Base-by-base conservation (phyloP, 2,888 invertebrate genomes). In the Neuroscelio doddi region DNA sequence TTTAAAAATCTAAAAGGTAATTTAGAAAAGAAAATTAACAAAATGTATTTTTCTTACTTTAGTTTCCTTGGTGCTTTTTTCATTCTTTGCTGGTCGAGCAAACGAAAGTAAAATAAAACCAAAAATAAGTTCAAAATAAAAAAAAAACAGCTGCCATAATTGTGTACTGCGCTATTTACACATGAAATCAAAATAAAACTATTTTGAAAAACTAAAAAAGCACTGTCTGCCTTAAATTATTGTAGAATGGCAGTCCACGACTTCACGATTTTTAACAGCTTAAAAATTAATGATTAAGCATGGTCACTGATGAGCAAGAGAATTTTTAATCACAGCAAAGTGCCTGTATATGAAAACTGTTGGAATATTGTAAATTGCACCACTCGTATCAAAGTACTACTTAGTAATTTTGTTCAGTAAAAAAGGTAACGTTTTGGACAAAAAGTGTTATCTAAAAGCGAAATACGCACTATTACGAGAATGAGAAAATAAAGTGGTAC, bases 391-490 rank as follows among this genome's bases (percentile, higher is more conserved):
- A n/a, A n/a, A n/a, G n/a, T n/a, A n/a, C n/a, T n/a, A n/a, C n/a
- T n/a, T n/a, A n/a, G n/a, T n/a, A 21, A 21, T 5, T 3, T 21
- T 21, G 21, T 2, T 21, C 21, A 3, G 21, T 5, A 47, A 34
- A 39, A 10, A 38, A 12, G 14, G 34, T 14, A 34, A 15, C 27
- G 12, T 27, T 39, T 15, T 17, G 17, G 9, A 39, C 21, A 17
- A 39, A 36, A 2, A 14, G 14, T 10, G 3, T 3, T 9, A 9
- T 9, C 3, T 30, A 39, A 46, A 53, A 50, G 26, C 30, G 5
- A 27, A 32, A 12, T 32, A 32, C 32, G 32, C 3, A 17, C 34
- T 46, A 57, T 56, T 16, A 50, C 44, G 32, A 44, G 16, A 27
- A 34, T 34, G 44, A 39, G 46, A n/a, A 17, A 51, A 49, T 15